Conservation (phyloP, 2,888 invertebrate genomes). For the Acronicta leporina region DNA sequence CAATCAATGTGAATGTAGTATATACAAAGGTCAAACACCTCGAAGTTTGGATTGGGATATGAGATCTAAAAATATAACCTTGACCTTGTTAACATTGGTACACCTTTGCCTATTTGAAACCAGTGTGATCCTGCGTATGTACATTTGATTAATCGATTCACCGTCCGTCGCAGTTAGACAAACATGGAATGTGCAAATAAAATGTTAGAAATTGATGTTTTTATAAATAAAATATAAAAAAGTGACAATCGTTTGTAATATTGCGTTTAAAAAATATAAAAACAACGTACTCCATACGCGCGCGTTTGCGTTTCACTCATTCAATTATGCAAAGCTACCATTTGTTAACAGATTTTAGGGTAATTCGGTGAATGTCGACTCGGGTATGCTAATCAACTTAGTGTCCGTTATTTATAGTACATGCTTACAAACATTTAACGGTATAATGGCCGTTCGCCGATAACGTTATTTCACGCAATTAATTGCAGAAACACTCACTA, state of each 20-base stretch:
- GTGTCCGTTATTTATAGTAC: conserved; percentile 84
- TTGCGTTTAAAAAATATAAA: conserved; percentile 59
- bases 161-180: conserved; percentile 36
- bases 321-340: conserved; percentile 87
- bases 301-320: conserved; percentile 76
- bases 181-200: conserved; percentile 47
- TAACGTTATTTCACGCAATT: conserved; percentile 82
- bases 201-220: conserved; percentile 46
- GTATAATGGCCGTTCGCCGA: conserved; percentile 74
- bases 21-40: too few relatives aligned
- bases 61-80: too few relatives aligned
- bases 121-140: too few relatives aligned
- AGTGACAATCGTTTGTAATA: conserved; percentile 52
- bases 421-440: conserved; percentile 79
- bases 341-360: conserved; percentile 88
- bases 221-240: too few relatives aligned
- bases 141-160: conserved; percentile 20
- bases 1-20: too few relatives aligned
- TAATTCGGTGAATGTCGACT: conserved; percentile 82
- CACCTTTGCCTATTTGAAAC: too few relatives aligned
- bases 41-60: too few relatives aligned
- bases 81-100: too few relatives aligned
- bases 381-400: conserved; percentile 87
- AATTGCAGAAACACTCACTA: conserved; percentile 83
- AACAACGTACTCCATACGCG: conserved; percentile 72